These are phyloP conservation scores for Ciona savignyi DNA, from an alignment of 23 tunicate species.

Conservation along the genomic window DNA sequence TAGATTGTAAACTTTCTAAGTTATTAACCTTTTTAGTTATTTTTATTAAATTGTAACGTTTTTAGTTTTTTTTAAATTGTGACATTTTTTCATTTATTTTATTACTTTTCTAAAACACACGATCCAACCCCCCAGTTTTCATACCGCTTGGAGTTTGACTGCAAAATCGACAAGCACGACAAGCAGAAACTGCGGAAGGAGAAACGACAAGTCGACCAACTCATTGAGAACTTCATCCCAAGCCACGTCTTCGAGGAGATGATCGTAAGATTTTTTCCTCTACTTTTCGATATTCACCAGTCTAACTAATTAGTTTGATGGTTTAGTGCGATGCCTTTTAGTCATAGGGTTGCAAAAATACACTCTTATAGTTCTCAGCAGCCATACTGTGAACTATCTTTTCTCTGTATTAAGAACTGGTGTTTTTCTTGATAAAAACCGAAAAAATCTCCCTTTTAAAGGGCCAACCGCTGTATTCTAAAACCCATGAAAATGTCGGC, in stretches of 20 bases:
- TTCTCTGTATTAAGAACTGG: no score
- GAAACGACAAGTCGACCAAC: slow-evolving; percentile 23
- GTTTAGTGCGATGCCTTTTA: no score
- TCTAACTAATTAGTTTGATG: not conserved
- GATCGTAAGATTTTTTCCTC: slow-evolving; percentile 10
- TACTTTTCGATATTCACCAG: not conserved
- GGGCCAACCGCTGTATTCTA: slow-evolving; percentile 68
- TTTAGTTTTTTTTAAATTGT: not conserved
- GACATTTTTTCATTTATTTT: not conserved
- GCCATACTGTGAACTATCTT: no score
- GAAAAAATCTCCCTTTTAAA: not conserved
- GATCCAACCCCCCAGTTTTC: slow-evolving; percentile 15
- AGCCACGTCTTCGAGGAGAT: slow-evolving; percentile 49
- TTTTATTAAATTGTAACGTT: not conserved
- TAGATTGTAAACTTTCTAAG: no score
- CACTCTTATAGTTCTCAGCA: no score
- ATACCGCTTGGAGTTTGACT: slow-evolving; percentile 38
- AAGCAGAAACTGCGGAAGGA: slow-evolving; percentile 1
- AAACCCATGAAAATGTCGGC: slow-evolving; percentile 94
- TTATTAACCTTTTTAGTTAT: not conserved
- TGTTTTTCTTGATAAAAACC: no score
- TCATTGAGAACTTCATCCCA: slow-evolving; percentile 76
- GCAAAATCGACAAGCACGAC: slow-evolving; percentile 12
- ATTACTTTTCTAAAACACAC: not conserved
- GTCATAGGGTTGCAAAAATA: no score